Evolutionary conservation across 2,888 invertebrate genomes (phyloP).

Genomic region (Ptychoptera albimana): DNA sequence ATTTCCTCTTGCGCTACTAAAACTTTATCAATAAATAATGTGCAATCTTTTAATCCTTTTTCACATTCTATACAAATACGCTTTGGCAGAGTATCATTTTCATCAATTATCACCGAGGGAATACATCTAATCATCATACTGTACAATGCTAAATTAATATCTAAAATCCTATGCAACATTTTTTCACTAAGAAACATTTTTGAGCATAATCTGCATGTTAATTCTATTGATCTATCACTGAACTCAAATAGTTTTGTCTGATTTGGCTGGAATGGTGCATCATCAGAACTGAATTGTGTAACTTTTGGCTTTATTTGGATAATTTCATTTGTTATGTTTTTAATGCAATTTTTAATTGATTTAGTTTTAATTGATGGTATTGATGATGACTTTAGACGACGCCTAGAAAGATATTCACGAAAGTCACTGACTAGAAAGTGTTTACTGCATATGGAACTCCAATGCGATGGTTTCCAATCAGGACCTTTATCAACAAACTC

Average conservation of each 20-base stretch:
- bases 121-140: conserved; percentile 28
- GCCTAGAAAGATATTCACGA: conserved; percentile 20
- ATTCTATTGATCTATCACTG: too few relatives aligned
- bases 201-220: too few relatives aligned
- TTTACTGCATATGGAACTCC: conserved; percentile 29
- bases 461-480: conserved; percentile 27
- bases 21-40: conserved; percentile 26
- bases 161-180: too few relatives aligned
- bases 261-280: too few relatives aligned
- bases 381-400: conserved; percentile 24
- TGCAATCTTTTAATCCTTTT: conserved; percentile 21
- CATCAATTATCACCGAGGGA: conserved; percentile 25
- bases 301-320: too few relatives aligned
- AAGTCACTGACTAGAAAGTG: conserved; percentile 26
- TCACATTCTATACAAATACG: conserved; percentile 22
- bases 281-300: too few relatives aligned
- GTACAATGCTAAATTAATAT: conserved; percentile 22
- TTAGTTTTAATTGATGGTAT: conserved; percentile 16
- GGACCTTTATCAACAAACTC: conserved; percentile 23
- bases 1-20: conserved; percentile 22
- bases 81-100: conserved; percentile 25
- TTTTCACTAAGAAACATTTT: too few relatives aligned
- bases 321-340: too few relatives aligned
- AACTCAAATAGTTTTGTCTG: too few relatives aligned
- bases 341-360: conserved; percentile 11